These are phyloP conservation scores for Chalcosyrphus nemorum DNA, from an alignment of 2,888 invertebrate genomes.

Conservation along the genomic window DNA sequence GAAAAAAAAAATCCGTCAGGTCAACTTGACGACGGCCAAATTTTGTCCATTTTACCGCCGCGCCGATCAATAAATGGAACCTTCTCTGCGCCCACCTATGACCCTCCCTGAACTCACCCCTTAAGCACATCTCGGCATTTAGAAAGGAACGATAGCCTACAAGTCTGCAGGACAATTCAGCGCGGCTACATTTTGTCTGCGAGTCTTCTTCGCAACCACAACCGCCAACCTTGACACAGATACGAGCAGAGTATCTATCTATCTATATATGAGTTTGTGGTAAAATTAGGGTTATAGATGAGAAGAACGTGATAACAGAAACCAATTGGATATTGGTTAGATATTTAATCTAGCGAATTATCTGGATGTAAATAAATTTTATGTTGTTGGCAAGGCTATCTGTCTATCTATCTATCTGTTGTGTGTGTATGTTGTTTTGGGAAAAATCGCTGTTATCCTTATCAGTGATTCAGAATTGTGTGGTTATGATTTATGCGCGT, in stretches of 20 bases:
- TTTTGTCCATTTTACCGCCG: neutral
- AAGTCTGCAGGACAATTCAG: slow-evolving; percentile 9
- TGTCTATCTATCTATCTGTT: neutral
- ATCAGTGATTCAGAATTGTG: slow-evolving; percentile 38
- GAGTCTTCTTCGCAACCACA: neutral
- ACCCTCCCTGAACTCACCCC: neutral
- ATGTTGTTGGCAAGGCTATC: neutral
- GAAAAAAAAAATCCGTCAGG: neutral
- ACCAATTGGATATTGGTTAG: slow-evolving; percentile 40
- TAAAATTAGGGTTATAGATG: slow-evolving; percentile 11
- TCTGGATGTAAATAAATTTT: slow-evolving; percentile 28
- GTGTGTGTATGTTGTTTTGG: neutral
- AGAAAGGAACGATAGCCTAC: too few relatives aligned
- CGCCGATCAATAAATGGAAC: slow-evolving; percentile 27
- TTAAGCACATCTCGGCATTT: neutral
- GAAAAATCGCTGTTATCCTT: slow-evolving; percentile 39
- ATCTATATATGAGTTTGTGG: neutral
- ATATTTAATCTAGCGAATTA: slow-evolving; percentile 33
- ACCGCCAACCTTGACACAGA: neutral
- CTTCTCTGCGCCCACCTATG: slow-evolving; percentile 6
- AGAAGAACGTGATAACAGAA: slow-evolving; percentile 12
- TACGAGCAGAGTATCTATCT: neutral
- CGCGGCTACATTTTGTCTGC: neutral
- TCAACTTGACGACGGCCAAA: slow-evolving; percentile 1
- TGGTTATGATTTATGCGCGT: slow-evolving; percentile 47